Evolutionary conservation across 2,888 invertebrate genomes (phyloP).

Genomic region (Tenthredo notha): DNA sequence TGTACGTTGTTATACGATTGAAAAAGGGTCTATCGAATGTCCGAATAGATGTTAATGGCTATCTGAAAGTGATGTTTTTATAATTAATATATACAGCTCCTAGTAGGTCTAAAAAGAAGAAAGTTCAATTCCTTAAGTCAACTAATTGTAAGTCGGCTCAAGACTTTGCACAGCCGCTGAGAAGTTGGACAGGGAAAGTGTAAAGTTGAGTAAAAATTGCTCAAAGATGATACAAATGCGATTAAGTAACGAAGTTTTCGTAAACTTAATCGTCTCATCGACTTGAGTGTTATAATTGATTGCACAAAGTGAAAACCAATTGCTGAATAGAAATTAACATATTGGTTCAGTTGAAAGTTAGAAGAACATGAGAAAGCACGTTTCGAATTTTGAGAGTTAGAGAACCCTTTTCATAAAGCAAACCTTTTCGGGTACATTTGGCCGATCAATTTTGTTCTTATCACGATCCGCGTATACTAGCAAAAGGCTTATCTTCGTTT

Average conservation of each 20-base stretch:
- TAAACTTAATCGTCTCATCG: constrained; percentile 21
- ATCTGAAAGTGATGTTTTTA: constrained; percentile 4
- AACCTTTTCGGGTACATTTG: background rate
- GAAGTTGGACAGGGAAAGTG: constrained; percentile 1
- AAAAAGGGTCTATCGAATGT: background rate
- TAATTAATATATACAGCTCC: background rate
- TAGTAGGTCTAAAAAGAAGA: background rate
- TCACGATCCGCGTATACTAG: background rate
- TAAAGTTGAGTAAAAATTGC: constrained; percentile 23
- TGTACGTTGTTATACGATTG: background rate
- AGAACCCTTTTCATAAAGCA: background rate
- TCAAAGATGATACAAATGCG: background rate
- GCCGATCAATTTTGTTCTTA: background rate
- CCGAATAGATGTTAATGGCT: background rate
- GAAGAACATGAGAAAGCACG: background rate
- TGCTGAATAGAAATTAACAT: background rate
- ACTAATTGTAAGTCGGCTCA: constrained; percentile 6
- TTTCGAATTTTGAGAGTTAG: background rate
- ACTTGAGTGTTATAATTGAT: background rate
- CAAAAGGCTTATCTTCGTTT: background rate
- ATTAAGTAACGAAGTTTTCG: background rate
- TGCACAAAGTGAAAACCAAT: background rate
- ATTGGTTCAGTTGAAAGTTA: background rate
- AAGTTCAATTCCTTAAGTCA: constrained; percentile 18
- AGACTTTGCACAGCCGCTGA: background rate